Conservation (phyloP, 1,140 invertebrate genomes). For the Drosophila biarmipes region DNA sequence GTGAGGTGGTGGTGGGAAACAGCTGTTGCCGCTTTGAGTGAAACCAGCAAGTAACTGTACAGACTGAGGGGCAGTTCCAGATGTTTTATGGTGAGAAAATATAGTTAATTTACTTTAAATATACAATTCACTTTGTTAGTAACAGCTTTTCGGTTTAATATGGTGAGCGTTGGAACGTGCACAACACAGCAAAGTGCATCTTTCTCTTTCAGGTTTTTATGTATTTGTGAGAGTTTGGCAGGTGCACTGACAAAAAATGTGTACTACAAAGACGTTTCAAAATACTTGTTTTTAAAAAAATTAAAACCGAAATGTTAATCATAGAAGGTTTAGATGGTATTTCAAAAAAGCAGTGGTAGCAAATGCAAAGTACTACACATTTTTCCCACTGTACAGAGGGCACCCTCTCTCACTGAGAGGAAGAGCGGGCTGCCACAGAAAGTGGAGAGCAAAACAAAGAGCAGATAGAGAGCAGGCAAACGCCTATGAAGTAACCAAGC, state of each 20-base stretch:
- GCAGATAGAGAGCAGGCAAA: slow-evolving; percentile 18
- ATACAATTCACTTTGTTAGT: neutral
- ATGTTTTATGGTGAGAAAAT: neutral
- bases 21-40: slow-evolving; percentile 27
- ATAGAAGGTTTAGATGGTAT: no score
- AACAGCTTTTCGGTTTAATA: neutral
- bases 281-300: neutral
- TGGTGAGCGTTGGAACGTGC: neutral
- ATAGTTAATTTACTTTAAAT: neutral
- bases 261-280: neutral
- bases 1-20: slow-evolving; percentile 7
- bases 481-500: slow-evolving; percentile 49
- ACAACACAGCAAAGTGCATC: neutral
- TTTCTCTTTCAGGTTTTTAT: neutral
- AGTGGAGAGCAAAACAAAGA: slow-evolving; percentile 68
- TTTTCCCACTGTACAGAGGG: neutral
- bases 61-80: neutral
- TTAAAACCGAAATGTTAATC: no score
- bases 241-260: neutral
- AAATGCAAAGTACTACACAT: no score
- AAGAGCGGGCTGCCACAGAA: slow-evolving; percentile 40
- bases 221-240: neutral
- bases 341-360: no score
- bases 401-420: neutral
- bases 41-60: neutral